Evolutionary conservation across 2,888 invertebrate genomes (phyloP), one percentile per base, ranked within the genome.

Genomic region (Ariolimax columbianus): DNA sequence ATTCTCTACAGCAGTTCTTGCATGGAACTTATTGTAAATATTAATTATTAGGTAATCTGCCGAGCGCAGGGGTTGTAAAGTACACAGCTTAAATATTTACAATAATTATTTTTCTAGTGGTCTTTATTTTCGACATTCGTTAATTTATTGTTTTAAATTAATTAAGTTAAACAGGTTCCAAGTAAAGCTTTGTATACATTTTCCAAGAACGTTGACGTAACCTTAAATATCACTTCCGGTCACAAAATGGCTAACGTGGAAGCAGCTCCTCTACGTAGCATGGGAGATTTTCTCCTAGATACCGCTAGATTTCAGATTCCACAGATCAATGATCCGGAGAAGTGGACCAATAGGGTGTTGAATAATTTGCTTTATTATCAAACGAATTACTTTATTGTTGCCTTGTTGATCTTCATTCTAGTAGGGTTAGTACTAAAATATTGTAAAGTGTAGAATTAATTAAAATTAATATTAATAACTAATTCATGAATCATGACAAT

Each of bases 271-370:
- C 93, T 97, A 73, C 95, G 97, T 59, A 95, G 95, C 81, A 93
- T 97, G 86, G 96, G 96, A 91, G 97, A 97, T 93, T 97, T 97
- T 93, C 91, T 97, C 38, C 92, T 97, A 87, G 96, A 96, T 89
- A 96, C 96, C 14, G 97, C 97, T 17, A 95, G 97, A 85, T 97
- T 97, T 94, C 97, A 97, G 94, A 94, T 97, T 82, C 97, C 97
- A 72, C 96, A 96, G 93, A 94, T 96, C 23, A 96, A 95, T 91
- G 96, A 97, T 93, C 94, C 96, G 79, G 96, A 97, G 75, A 96
- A 96, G 95, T 97, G 97, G 97, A 96, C 96, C 85, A 97, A 97
- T 93, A 95, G 97, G 88, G 96, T 97, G 9, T 95, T 96, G 36
- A 96, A 96, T 92, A 94, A 94, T 88, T 91, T 95, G 59, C 94